Conservation (phyloP, 2,113 vertebrate genomes). For the Rhinogobius similis region DNA sequence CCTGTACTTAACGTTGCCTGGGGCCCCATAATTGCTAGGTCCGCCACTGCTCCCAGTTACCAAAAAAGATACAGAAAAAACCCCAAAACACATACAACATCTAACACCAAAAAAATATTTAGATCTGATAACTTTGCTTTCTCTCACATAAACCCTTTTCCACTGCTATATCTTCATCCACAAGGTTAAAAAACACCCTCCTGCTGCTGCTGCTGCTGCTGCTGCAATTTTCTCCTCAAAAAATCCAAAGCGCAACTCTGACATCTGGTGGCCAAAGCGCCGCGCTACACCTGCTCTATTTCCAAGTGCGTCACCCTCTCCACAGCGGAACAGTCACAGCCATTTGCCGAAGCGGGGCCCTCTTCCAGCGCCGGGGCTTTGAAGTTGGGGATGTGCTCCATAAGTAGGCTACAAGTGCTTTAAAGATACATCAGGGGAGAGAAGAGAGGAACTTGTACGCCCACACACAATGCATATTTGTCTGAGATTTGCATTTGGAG, state of each 20-base stretch:
- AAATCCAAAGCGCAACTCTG: constrained; percentile 22
- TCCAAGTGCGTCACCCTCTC: constrained; percentile 18
- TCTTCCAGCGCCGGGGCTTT: constrained; percentile 20
- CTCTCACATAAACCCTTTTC: no score
- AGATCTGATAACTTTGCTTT: no score
- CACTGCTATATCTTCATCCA: neutral
- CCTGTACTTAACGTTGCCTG: no score
- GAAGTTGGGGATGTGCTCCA: constrained; percentile 25
- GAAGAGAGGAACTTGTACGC: neutral
- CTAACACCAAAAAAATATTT: no score
- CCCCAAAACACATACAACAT: no score
- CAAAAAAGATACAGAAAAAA: no score
- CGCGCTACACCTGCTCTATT: neutral
- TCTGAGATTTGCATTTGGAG: neutral
- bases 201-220: no score
- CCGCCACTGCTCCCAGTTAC: no score
- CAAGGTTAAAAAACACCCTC: neutral
- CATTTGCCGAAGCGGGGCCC: constrained; percentile 17
- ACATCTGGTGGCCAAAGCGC: constrained; percentile 57
- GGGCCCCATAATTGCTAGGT: no score
- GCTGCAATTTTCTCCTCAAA: neutral
- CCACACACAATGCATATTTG: neutral
- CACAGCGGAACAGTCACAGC: constrained; percentile 1
- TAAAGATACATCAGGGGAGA: constrained; percentile 13
- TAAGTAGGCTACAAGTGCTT: neutral